A percentile compares a stretch with the other conserved stretches of the same genome.
Conservation (phyloP, 2,888 invertebrate species). For the Therioaphis trifolii region DNA sequence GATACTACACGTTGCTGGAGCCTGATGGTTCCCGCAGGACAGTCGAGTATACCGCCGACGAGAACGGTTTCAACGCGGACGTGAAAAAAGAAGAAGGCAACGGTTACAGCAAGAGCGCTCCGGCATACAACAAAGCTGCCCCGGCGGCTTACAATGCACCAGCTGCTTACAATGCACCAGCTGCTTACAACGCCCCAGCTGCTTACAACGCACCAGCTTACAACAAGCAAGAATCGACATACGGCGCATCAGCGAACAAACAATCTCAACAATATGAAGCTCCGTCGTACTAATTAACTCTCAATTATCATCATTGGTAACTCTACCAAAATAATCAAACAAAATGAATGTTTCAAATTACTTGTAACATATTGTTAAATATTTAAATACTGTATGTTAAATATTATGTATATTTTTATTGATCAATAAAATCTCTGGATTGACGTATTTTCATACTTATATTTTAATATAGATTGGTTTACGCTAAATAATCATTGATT, state of each 20-base stretch:
- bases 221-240: slow-evolving; percentile 27
- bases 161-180: slow-evolving; percentile 39
- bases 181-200: slow-evolving; percentile 31
- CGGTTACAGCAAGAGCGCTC: slow-evolving; percentile 33
- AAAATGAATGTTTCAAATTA: slow-evolving; percentile 8
- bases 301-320: not conserved
- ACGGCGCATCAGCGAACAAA: not conserved
- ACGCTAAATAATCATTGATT: too few relatives aligned
- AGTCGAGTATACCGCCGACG: slow-evolving; percentile 80
- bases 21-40: slow-evolving; percentile 79
- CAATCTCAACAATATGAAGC: slow-evolving; percentile 38
- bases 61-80: slow-evolving; percentile 80
- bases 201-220: slow-evolving; percentile 5
- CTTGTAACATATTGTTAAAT: not conserved
- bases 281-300: slow-evolving; percentile 44
- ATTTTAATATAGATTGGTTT: too few relatives aligned
- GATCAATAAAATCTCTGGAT: not conserved
- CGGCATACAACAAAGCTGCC: slow-evolving; percentile 29
- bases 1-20: slow-evolving; percentile 53
- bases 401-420: not conserved
- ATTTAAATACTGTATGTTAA: not conserved
- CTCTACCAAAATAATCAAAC: not conserved
- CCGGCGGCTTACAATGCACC: slow-evolving; percentile 24
- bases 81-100: slow-evolving; percentile 68
- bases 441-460: too few relatives aligned